These are phyloP conservation scores for Sparus aurata DNA, from an alignment of 2,797 vertebrate species.

Conservation along the genomic window DNA sequence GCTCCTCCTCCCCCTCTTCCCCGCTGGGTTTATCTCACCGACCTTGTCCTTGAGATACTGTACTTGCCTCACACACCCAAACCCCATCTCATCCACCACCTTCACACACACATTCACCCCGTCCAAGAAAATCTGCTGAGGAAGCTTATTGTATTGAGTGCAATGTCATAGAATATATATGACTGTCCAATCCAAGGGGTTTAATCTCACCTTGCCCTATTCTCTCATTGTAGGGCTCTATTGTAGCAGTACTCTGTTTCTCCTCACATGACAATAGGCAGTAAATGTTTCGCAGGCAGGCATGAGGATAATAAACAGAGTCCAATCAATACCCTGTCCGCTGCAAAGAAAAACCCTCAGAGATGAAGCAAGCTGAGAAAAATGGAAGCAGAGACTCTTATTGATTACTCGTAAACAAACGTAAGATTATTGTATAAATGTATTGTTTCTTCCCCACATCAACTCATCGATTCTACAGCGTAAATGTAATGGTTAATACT, in stretches of 20 bases:
- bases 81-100: not conserved
- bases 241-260: not conserved
- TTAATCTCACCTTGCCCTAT: not conserved
- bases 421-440: not conserved
- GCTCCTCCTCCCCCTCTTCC: not conserved
- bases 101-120: slow-evolving; percentile 8
- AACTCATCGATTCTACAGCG: not conserved
- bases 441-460: not conserved
- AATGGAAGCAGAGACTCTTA: not conserved
- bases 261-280: slow-evolving; percentile 31
- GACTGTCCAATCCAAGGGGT: not conserved
- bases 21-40: slow-evolving; percentile 21
- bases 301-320: slow-evolving; percentile 28
- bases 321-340: slow-evolving; percentile 45
- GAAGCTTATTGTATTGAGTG: slow-evolving; percentile 6
- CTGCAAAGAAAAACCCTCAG: slow-evolving; percentile 21
- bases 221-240: not conserved
- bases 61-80: slow-evolving; percentile 2
- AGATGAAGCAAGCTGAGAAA: not conserved
- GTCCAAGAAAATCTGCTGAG: slow-evolving; percentile 19
- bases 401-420: slow-evolving; percentile 39
- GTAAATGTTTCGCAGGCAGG: slow-evolving; percentile 27
- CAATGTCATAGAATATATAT: not conserved
- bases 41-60: slow-evolving; percentile 46
- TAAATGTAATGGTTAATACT: not conserved